phyloP scores from a whole-genome alignment of 2,113 vertebrate species.

The Sterrhoptilus dennistouni region DNA sequence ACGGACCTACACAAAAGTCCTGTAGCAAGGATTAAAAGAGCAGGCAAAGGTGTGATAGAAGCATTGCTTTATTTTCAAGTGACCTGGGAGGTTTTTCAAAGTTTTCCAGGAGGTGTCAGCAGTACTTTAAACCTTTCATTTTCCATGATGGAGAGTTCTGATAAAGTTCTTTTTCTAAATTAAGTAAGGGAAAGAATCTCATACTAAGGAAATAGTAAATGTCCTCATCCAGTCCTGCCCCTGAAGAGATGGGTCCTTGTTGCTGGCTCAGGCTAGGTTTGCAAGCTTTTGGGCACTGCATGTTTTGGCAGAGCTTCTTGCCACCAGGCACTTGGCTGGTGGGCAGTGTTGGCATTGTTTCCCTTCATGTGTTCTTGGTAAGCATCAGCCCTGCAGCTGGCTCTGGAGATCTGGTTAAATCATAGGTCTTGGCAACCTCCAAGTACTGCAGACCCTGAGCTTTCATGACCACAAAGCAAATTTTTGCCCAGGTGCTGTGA shows the following conservation, averaged over 20 bases:
- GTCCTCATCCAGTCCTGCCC: not conserved
- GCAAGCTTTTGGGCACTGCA: not conserved
- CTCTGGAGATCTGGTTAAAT: not conserved
- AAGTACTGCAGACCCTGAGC: not conserved
- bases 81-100: not conserved
- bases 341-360: not conserved
- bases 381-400: not conserved
- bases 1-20: not conserved
- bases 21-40: not conserved
- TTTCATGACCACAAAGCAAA: not conserved
- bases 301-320: not conserved
- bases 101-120: conserved; percentile 49
- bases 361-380: not conserved
- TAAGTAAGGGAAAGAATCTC: not conserved
- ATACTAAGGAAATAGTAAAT: not conserved
- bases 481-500: not conserved
- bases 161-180: not conserved
- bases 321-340: not conserved
- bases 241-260: not conserved
- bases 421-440: not conserved
- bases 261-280: not conserved
- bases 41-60: not conserved
- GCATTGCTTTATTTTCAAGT: not conserved
- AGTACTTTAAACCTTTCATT: conserved; percentile 30
- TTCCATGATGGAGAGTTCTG: not conserved